phyloP scores from a whole-genome alignment of 2,888 invertebrate genomes.

The Geotrupes spiniger region DNA sequence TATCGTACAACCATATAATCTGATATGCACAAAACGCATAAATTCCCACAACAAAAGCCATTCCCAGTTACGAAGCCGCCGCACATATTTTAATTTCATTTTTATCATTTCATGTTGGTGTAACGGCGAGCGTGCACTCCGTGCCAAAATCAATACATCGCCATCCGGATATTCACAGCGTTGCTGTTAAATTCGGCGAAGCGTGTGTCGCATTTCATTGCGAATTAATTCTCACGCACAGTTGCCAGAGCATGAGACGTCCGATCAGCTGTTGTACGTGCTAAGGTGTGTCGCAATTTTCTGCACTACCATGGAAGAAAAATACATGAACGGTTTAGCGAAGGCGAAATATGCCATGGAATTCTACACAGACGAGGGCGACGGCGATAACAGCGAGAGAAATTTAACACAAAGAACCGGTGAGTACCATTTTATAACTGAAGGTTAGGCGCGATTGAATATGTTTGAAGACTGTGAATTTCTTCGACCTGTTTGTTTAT shows the following conservation, averaged over 20 bases:
- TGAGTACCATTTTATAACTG: too few species aligned
- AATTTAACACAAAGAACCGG: conserved; percentile 37
- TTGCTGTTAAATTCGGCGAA: not conserved
- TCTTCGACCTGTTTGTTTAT: too few species aligned
- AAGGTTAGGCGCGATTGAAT: too few species aligned
- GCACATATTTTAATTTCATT: too few species aligned
- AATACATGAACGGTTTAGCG: conserved; percentile 35
- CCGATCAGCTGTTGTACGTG: not conserved
- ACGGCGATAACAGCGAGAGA: conserved; percentile 29
- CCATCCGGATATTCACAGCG: not conserved
- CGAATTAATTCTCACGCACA: not conserved
- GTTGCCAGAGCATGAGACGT: conserved; percentile 10
- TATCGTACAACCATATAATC: too few species aligned
- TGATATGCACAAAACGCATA: too few species aligned
- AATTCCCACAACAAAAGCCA: too few species aligned
- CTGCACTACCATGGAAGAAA: conserved; percentile 30
- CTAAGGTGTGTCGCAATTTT: not conserved
- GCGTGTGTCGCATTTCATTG: not conserved
- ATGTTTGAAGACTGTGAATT: too few species aligned
- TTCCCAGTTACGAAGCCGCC: too few species aligned
- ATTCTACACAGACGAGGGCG: conserved; percentile 38
- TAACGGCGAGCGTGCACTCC: not conserved
- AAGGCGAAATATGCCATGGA: conserved; percentile 34
- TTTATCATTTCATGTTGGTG: not conserved
- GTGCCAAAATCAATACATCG: conserved; percentile 15